A percentile compares a stretch with the other conserved stretches of the same genome.
These are phyloP conservation scores for Drosophila pruinosa DNA, from an alignment of 1,140 invertebrate species.

Conservation along the genomic window DNA sequence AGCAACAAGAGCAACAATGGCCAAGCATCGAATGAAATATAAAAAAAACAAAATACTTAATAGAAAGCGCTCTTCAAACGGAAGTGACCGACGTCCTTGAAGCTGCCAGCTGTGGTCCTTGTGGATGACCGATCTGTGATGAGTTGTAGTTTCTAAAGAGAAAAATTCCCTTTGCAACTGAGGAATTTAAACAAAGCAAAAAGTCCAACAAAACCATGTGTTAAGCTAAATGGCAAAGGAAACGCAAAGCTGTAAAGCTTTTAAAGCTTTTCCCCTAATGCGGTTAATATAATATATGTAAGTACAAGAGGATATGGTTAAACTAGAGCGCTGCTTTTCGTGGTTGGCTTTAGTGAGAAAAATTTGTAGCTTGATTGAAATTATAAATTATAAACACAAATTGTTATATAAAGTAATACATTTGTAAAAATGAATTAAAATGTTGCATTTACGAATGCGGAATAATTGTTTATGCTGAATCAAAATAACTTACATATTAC, in stretches of 20 bases:
- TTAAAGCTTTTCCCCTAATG: constrained; percentile 27
- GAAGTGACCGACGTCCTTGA: constrained; percentile 53
- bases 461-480: too few relatives aligned
- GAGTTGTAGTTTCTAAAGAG: constrained; percentile 18
- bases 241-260: constrained; percentile 26
- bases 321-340: neutral
- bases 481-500: too few relatives aligned
- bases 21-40: constrained; percentile 24
- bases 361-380: neutral
- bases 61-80: neutral
- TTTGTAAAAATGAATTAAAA: too few relatives aligned
- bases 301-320: neutral
- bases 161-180: neutral
- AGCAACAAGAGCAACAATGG: constrained; percentile 21
- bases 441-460: too few relatives aligned
- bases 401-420: neutral
- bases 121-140: constrained; percentile 14
- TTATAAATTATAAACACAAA: neutral
- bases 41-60: constrained; percentile 36
- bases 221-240: constrained; percentile 3
- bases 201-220: neutral
- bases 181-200: neutral
- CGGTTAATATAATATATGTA: constrained; percentile 10
- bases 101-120: neutral
- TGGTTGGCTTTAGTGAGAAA: neutral